phyloP scores from a whole-genome alignment of 2,888 invertebrate genomes.

The Creontiades dilutus region DNA sequence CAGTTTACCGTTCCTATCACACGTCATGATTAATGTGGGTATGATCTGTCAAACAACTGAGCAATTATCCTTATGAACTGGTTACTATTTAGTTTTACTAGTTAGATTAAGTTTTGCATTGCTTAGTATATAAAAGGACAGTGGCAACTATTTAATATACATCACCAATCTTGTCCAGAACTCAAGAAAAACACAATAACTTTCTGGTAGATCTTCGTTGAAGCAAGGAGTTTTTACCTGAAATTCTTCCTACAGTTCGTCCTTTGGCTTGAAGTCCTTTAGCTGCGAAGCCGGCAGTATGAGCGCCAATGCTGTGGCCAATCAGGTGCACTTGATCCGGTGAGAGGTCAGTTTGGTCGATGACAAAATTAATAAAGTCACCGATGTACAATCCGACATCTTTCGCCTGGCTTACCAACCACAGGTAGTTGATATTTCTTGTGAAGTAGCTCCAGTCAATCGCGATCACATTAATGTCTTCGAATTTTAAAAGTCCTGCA shows the following conservation, averaged over 20 bases:
- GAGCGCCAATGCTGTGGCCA: slow-evolving; percentile 73
- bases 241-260: slow-evolving; percentile 9
- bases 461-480: slow-evolving; percentile 71
- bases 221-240: slow-evolving; percentile 35
- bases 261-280: slow-evolving; percentile 57
- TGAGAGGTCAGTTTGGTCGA: slow-evolving; percentile 38
- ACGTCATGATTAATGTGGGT: too few relatives aligned
- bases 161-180: too few relatives aligned
- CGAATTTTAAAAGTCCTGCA: not conserved
- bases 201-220: not conserved
- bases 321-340: slow-evolving; percentile 58
- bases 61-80: too few relatives aligned
- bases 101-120: too few relatives aligned
- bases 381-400: slow-evolving; percentile 67
- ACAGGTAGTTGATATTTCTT: slow-evolving; percentile 45
- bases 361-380: slow-evolving; percentile 67
- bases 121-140: too few relatives aligned
- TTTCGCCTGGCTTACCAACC: slow-evolving; percentile 40
- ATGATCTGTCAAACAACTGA: too few relatives aligned
- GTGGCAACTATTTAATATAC: too few relatives aligned
- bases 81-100: too few relatives aligned
- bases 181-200: too few relatives aligned
- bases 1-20: too few relatives aligned
- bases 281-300: slow-evolving; percentile 73
- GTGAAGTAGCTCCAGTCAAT: slow-evolving; percentile 72